Evolutionary conservation across 64 coral and sea anemone species (phyloP), one percentile per base, ranked within the genome.

Genomic region (Stichodactyla helianthus): DNA sequence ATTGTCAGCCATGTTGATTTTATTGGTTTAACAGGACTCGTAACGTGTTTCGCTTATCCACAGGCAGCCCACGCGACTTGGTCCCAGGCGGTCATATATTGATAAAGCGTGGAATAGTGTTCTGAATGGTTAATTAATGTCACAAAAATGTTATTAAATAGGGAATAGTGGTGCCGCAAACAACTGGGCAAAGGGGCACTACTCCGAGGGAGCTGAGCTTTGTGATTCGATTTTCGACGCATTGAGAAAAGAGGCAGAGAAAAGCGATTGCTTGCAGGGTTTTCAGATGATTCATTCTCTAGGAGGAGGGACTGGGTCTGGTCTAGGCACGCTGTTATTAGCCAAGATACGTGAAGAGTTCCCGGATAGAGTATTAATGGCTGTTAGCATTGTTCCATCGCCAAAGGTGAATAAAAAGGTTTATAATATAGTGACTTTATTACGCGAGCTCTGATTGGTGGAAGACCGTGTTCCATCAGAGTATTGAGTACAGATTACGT

Each of bases 311-410:
- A 90, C 89, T 84, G 89, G 89, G 10, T 90, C 89, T 12, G 89
- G 89, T 71, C 70, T 90, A 57, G 89, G 89, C 27, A 90, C 89
- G 9, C 31, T 90, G 25, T 74, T 90, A 7, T 63, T 90, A 54
- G 85, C 89, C 51, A 90, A 90, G 89, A 90, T 90, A 59, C 89
- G 89, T 71, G 89, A 90, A 70, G 89, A 90, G 82, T 90, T 84
- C 55, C 83, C 89, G 9, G 89, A 90, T 50, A 90, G 89, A 82
- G 79, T 90, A 23, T 77, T 90, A 51, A 90, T 79, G 51, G 83
- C 89, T 9, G 62, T 86, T 55, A 90, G 89, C 14, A 82, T 90
- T 7, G 89, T 90, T 7, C 89, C 89, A 63, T 90, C 89, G 5
- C 89, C 89, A 51, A 90, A 86, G 89, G 89, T 90, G 10, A 62